phyloP scores from a whole-genome alignment of 53 echinoderm and acorn worm genomes.

The Holothuria scabra region DNA sequence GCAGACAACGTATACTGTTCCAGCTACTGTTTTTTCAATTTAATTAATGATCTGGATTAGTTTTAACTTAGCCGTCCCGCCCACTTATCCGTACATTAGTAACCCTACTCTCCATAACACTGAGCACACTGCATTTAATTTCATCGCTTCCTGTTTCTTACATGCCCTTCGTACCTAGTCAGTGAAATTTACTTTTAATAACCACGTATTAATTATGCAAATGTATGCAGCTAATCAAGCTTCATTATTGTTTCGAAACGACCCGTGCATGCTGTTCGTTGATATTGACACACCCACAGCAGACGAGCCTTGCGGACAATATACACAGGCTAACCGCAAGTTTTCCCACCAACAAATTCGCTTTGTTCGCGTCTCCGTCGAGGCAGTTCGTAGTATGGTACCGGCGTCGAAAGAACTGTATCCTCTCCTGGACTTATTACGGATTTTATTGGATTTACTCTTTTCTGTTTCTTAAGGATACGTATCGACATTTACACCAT shows the following conservation, averaged over 20 bases:
- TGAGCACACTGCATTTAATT: not conserved
- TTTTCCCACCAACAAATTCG: constrained; percentile 42
- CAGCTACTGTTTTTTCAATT: too few relatives aligned
- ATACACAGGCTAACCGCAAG: constrained; percentile 24
- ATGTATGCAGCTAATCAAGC: constrained; percentile 33
- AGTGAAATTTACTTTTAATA: not conserved
- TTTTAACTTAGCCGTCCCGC: too few relatives aligned
- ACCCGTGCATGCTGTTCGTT: not conserved
- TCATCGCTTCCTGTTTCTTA: constrained; percentile 29
- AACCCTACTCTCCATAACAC: too few relatives aligned
- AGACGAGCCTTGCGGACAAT: not conserved
- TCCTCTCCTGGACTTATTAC: not conserved
- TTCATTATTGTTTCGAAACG: constrained; percentile 29
- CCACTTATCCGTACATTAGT: too few relatives aligned
- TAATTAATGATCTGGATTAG: too few relatives aligned
- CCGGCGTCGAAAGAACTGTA: too few relatives aligned
- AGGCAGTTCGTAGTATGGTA: constrained; percentile 1
- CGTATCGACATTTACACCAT: not conserved
- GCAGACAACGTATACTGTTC: too few relatives aligned
- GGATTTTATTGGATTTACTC: constrained; percentile 27
- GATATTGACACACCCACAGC: constrained; percentile 22
- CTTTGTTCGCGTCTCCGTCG: constrained; percentile 17
- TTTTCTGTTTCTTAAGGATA: not conserved
- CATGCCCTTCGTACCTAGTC: too few relatives aligned
- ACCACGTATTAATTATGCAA: constrained; percentile 37